Conservation (phyloP, 2,113 vertebrate genomes). For the Genyomyrus donnyi region DNA sequence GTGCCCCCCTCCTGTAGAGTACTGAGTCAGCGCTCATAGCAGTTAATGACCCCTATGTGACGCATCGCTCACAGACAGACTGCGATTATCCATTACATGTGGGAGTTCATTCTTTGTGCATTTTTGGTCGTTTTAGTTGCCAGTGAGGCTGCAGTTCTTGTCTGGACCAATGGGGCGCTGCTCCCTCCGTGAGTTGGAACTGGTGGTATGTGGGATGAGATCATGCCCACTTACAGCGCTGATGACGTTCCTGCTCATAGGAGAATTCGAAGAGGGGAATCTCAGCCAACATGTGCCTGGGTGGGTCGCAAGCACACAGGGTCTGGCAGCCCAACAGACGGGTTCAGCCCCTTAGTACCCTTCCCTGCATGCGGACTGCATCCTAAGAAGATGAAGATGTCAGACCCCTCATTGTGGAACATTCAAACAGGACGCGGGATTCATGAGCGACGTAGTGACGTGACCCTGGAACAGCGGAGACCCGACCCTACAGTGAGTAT, state of each 20-base stretch:
- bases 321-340: slow-evolving; percentile 62
- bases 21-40: slow-evolving; percentile 39
- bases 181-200: background rate
- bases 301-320: slow-evolving; percentile 55
- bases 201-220: background rate
- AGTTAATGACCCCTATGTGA: background rate
- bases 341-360: slow-evolving; percentile 37
- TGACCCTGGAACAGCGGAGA: background rate
- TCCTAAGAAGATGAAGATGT: slow-evolving; percentile 57
- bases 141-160: background rate
- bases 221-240: background rate
- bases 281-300: slow-evolving; percentile 48
- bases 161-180: background rate
- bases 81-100: slow-evolving; percentile 44
- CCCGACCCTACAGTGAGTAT: too few relatives aligned
- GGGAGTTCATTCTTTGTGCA: background rate
- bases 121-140: background rate
- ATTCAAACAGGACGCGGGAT: slow-evolving; percentile 54
- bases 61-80: slow-evolving; percentile 37
- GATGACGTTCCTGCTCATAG: background rate
- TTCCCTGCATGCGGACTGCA: slow-evolving; percentile 45
- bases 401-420: slow-evolving; percentile 54
- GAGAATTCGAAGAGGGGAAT: slow-evolving; percentile 39
- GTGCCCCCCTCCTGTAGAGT: slow-evolving; percentile 40
- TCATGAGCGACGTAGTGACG: slow-evolving; percentile 39